Evolutionary conservation across 2,797 vertebrate species (phyloP).

Genomic region (Hephaestus fuliginosus): DNA sequence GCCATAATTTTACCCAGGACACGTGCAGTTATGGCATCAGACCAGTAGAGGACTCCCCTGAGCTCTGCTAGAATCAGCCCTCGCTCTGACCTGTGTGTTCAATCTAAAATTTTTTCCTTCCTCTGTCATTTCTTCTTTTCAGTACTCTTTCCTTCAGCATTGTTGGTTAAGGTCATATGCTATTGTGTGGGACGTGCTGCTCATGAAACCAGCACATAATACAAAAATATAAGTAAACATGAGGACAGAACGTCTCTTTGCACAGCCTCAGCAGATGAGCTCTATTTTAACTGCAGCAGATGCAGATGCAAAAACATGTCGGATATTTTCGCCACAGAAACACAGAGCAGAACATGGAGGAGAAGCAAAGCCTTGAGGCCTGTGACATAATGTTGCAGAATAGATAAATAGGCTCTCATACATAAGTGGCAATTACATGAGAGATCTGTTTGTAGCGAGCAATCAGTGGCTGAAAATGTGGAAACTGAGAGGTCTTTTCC

Average conservation of each 20-base stretch:
- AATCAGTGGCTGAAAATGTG: constrained; percentile 61
- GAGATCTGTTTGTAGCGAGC: constrained; percentile 64
- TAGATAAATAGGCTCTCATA: constrained; percentile 70
- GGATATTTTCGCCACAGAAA: constrained; percentile 34
- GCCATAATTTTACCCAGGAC: not conserved
- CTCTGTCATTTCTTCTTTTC: not conserved
- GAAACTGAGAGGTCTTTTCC: constrained; percentile 47
- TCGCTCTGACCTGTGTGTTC: not conserved
- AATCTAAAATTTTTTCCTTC: not conserved
- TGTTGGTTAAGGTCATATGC: constrained; percentile 16
- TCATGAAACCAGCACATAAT: not conserved
- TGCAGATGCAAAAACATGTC: constrained; percentile 1
- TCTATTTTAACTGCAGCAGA: constrained; percentile 10
- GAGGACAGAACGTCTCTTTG: not conserved
- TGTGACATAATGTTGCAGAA: constrained; percentile 59
- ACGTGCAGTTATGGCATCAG: constrained; percentile 38
- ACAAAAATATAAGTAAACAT: not conserved
- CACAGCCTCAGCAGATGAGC: constrained; percentile 4
- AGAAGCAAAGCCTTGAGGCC: constrained; percentile 36
- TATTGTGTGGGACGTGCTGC: not conserved
- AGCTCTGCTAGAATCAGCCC: constrained; percentile 38
- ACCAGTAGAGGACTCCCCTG: constrained; percentile 67
- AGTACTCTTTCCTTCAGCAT: not conserved
- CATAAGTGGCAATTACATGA: constrained; percentile 72
- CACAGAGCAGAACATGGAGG: constrained; percentile 15